Conservation (phyloP, 2,797 vertebrate species). For the Cirrhinus molitorella region DNA sequence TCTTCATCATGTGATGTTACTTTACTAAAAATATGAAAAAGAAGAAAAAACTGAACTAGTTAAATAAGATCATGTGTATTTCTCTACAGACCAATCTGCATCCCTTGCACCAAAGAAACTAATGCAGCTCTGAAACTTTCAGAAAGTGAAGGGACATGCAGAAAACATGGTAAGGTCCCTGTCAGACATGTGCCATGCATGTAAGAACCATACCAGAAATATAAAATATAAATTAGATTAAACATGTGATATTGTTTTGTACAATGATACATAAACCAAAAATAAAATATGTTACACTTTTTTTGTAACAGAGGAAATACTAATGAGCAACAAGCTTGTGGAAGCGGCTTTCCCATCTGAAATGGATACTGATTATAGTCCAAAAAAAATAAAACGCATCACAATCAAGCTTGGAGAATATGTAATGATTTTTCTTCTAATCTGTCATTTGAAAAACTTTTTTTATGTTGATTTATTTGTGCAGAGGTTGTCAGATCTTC, state of each 20-base stretch:
- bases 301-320: conserved; percentile 51
- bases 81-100: conserved; percentile 73
- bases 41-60: neutral
- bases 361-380: too few relatives aligned
- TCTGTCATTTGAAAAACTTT: too few relatives aligned
- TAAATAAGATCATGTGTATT: neutral
- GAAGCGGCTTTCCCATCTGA: neutral
- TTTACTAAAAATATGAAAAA: neutral
- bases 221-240: neutral
- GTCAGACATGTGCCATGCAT: neutral
- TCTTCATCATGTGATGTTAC: neutral
- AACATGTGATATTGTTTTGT: neutral
- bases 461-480: too few relatives aligned
- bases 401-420: too few relatives aligned
- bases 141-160: conserved; percentile 61
- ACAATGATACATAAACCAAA: neutral
- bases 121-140: conserved; percentile 70
- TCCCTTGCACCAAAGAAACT: conserved; percentile 75
- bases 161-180: conserved; percentile 71
- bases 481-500: too few relatives aligned
- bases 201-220: too few relatives aligned
- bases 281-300: neutral
- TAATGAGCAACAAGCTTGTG: conserved; percentile 51
- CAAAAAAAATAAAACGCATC: too few relatives aligned
- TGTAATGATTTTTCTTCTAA: too few relatives aligned